Base-by-base conservation (phyloP, 2,113 vertebrate genomes). In the Sula dactylatra region DNA sequence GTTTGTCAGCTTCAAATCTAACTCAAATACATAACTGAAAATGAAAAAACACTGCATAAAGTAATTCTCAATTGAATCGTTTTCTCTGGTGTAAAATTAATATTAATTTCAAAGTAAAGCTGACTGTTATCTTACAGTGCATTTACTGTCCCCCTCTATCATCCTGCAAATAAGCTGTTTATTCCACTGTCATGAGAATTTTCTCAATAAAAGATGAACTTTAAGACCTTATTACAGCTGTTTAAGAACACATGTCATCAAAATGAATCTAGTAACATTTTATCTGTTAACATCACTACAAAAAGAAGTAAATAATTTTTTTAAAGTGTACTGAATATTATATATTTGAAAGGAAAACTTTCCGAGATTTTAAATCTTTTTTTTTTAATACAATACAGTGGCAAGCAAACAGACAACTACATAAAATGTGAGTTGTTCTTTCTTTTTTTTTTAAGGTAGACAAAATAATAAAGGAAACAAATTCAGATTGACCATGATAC, bases 11-110 rank as follows among this genome's bases (percentile, higher is more conserved):
- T 90, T 96, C 78, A 71, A 95, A 94, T 83, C 44, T 38, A 90
- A 71, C 44, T 91, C 80, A 88, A 83, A 86, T 56, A 45, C 12
- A 59, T 85, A 97, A 82, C 25, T 59, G 55, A 93, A 96, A 96
- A 93, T 89, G 22, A 95, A 94, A 89, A 94, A 89, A 17, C 52
- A 71, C 22, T 45, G 7, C 62, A 73, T 81, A 71, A 81, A 70
- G 70, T 45, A 56, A 62, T 20, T 90, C 96, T 84, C 7, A 36
- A 76, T 25, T 20, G 15, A 92, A 56, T 72, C 0, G 9, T 59
- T 69, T 83, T 61, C 24, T 76, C 49, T 61, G 19, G 16, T 79
- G 85, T 36, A 93, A 92, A 94, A 82, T 81, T 88, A 85, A 91
- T 80, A 59, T 15, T 12, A 85, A 65, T 67, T 93, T 90, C 85